Conservation (phyloP, 2,113 vertebrate genomes). For the Corythoichthys haematopterus region DNA sequence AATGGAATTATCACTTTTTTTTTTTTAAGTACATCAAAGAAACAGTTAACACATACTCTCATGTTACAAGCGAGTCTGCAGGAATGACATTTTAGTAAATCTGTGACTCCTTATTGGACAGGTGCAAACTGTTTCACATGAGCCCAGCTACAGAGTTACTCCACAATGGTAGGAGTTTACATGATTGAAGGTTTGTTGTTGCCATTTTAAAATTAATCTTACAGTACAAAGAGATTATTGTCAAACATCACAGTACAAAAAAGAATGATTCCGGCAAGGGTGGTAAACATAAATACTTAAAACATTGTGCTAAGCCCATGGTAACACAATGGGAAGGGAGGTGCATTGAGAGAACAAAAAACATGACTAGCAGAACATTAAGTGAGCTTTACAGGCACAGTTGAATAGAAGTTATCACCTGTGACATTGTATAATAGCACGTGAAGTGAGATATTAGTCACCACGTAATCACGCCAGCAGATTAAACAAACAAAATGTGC, state of each 20-base stretch:
- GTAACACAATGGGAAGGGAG: slow-evolving; percentile 16
- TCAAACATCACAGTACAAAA: slow-evolving; percentile 1
- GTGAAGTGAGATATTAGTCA: not conserved
- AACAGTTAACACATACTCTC: slow-evolving; percentile 30
- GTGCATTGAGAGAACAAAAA: slow-evolving; percentile 19
- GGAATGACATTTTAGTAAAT: slow-evolving; percentile 19
- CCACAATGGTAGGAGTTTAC: not conserved
- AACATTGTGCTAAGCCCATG: slow-evolving; percentile 30
- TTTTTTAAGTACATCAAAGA: slow-evolving; percentile 12
- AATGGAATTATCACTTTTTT: not conserved
- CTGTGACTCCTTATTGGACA: slow-evolving; percentile 37
- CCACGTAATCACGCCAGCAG: not conserved
- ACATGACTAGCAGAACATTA: slow-evolving; percentile 7
- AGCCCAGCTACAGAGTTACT: not conserved
- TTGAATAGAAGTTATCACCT: slow-evolving; percentile 20
- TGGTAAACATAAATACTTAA: slow-evolving; percentile 18
- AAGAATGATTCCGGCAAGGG: slow-evolving; percentile 33
- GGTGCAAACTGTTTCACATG: slow-evolving; percentile 22
- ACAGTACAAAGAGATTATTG: not conserved
- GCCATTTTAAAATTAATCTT: not conserved
- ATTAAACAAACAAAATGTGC: slow-evolving; percentile 1
- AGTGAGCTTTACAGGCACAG: slow-evolving; percentile 4
- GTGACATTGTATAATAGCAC: slow-evolving; percentile 7
- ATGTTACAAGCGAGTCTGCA: slow-evolving; percentile 25
- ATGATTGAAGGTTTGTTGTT: not conserved